phyloP scores from a whole-genome alignment of 2,888 invertebrate genomes.

The Entomobrya multifasciata region DNA sequence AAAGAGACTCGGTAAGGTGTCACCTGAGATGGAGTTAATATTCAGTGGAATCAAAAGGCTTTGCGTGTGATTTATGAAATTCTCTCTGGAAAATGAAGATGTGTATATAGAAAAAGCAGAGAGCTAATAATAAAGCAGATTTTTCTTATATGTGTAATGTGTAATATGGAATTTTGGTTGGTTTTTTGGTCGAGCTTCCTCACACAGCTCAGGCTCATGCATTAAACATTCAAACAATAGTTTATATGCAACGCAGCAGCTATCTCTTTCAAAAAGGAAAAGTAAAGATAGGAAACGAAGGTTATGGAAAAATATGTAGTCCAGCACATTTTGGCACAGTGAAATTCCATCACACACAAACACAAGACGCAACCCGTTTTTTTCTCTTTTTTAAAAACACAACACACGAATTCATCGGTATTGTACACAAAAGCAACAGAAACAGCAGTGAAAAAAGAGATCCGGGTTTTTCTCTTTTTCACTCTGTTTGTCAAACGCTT shows the following conservation, averaged over 20 bases:
- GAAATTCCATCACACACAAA: background rate
- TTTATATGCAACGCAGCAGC: background rate
- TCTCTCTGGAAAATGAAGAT: conserved; percentile 74
- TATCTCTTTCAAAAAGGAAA: conserved; percentile 17
- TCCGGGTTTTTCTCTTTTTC: conserved; percentile 22
- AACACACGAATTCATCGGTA: conserved; percentile 39
- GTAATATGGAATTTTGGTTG: background rate
- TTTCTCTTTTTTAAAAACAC: conserved; percentile 43
- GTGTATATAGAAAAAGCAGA: conserved; percentile 9
- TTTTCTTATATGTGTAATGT: background rate
- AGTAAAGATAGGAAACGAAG: conserved; percentile 12
- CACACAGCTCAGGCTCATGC: conserved; percentile 12
- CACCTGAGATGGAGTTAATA: conserved; percentile 79
- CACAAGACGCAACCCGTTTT: conserved; percentile 2
- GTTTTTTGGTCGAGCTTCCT: conserved; percentile 24
- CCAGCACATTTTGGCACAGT: conserved; percentile 20
- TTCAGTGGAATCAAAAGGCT: conserved; percentile 77
- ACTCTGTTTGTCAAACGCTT: conserved; percentile 57
- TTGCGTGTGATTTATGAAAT: conserved; percentile 79
- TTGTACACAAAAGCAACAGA: conserved; percentile 10
- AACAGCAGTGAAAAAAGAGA: conserved; percentile 1
- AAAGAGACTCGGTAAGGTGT: conserved; percentile 76
- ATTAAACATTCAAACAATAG: conserved; percentile 42
- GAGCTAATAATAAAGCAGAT: conserved; percentile 52
- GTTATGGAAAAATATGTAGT: background rate